These are phyloP conservation scores for Cotesia typhae DNA, from an alignment of 1,140 invertebrate genomes.

Conservation along the genomic window DNA sequence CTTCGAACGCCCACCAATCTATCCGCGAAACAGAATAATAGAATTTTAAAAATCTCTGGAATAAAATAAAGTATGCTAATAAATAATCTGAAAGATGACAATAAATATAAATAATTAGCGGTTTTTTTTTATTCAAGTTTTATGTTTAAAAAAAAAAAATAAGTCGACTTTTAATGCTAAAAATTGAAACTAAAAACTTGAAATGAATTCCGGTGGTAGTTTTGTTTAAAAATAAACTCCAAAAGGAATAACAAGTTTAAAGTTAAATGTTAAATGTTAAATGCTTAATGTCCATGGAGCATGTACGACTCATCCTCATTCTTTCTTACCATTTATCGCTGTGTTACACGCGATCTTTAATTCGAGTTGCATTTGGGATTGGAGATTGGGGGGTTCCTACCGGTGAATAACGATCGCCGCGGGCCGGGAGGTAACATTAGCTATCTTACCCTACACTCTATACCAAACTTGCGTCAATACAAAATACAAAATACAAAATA, in stretches of 20 bases:
- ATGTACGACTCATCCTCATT: conserved; percentile 25
- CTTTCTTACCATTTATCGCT: conserved; percentile 45
- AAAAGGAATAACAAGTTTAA: conserved; percentile 30
- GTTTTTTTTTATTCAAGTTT: no score
- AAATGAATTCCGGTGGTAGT: no score
- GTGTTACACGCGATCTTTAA: conserved; percentile 52
- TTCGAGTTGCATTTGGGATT: conserved; percentile 38
- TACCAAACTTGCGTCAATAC: no score
- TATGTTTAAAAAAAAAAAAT: no score
- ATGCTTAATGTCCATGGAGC: conserved; percentile 17
- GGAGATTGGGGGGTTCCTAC: conserved; percentile 32
- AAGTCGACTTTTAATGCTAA: no score
- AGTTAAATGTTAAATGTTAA: no score
- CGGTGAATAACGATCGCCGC: conserved; percentile 46
- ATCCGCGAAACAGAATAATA: conserved; percentile 9
- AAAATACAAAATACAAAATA: conserved; percentile 2
- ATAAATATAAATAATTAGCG: no score
- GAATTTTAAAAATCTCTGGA: no score
- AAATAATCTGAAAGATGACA: no score
- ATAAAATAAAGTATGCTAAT: no score
- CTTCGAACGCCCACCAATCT: conserved; percentile 11
- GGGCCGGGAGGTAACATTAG: conserved; percentile 22
- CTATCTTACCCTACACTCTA: background rate
- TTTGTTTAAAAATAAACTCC: conserved; percentile 17
- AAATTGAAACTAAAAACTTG: no score